phyloP scores from a whole-genome alignment of 2,888 invertebrate species.

The Tillus elongatus region DNA sequence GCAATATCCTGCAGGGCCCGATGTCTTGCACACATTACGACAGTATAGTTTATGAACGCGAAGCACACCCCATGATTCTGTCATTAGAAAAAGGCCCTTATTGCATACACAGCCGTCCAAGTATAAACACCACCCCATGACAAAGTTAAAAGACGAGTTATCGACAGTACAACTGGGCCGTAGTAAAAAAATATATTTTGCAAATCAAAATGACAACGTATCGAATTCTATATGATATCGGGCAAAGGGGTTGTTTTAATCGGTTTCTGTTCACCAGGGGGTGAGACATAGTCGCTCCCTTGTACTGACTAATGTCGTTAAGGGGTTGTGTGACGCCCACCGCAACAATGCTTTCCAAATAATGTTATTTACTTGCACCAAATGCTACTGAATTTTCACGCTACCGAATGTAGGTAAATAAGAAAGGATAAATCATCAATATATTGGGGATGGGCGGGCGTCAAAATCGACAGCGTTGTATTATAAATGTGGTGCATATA shows the following conservation, averaged over 20 bases:
- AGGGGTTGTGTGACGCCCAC: conserved; percentile 40
- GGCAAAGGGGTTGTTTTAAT: conserved; percentile 42
- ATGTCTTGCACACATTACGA: conserved; percentile 25
- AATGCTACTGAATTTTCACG: conserved; percentile 20
- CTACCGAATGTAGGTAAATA: conserved; percentile 17
- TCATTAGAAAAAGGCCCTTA: conserved; percentile 38
- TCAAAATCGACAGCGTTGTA: too few relatives aligned
- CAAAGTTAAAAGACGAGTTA: conserved; percentile 23
- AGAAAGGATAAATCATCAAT: conserved; percentile 15
- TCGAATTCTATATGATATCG: conserved; percentile 38
- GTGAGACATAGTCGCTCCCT: conserved; percentile 34
- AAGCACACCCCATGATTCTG: conserved; percentile 40
- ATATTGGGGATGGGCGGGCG: too few relatives aligned
- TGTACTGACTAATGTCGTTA: conserved; percentile 37
- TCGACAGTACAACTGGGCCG: conserved; percentile 28
- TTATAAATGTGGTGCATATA: too few relatives aligned
- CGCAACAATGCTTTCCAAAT: conserved; percentile 32
- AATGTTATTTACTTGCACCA: conserved; percentile 23
- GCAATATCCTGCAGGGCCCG: conserved; percentile 21
- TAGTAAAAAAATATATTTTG: conserved; percentile 35
- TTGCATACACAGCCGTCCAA: conserved; percentile 24
- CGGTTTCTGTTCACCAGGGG: conserved; percentile 38
- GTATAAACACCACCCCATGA: conserved; percentile 16
- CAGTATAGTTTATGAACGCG: conserved; percentile 29
- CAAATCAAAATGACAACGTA: conserved; percentile 42